Conservation (phyloP, 2,113 vertebrate genomes). For the Pseudopodoces humilis region DNA sequence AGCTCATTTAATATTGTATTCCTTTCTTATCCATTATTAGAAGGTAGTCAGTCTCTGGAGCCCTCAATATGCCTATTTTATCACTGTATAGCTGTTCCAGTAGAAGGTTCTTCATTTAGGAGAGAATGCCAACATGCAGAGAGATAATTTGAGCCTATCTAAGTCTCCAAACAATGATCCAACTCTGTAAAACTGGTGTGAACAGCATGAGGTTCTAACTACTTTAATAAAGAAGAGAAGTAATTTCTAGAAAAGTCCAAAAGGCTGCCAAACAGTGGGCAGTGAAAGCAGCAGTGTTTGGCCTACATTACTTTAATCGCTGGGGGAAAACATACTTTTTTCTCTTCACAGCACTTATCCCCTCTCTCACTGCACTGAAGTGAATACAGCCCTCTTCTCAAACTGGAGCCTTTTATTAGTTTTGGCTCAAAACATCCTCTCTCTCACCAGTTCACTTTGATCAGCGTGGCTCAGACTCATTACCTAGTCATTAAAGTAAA, state of each 20-base stretch:
- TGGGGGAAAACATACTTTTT: neutral
- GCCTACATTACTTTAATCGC: neutral
- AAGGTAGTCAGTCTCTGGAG: neutral
- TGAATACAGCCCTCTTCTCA: neutral
- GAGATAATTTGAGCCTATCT: neutral
- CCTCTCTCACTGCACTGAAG: neutral
- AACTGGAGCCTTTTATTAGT: neutral
- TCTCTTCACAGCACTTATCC: neutral
- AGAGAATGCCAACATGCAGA: neutral
- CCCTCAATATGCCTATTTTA: neutral
- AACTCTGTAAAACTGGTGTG: neutral
- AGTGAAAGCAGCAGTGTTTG: neutral
- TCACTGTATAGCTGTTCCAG: neutral
- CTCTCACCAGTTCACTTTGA: constrained; percentile 18
- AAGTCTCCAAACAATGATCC: neutral
- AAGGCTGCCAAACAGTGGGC: neutral
- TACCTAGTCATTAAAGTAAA: constrained; percentile 54
- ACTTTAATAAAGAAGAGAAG: neutral
- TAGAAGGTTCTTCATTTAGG: neutral
- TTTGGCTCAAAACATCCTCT: neutral
- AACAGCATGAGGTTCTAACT: neutral
- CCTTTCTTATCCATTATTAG: neutral
- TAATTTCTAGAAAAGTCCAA: neutral
- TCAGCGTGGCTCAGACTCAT: neutral
- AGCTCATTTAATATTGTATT: neutral